These are phyloP conservation scores for Pachypsylla venusta DNA, from an alignment of 1,140 invertebrate species.

Conservation along the genomic window DNA sequence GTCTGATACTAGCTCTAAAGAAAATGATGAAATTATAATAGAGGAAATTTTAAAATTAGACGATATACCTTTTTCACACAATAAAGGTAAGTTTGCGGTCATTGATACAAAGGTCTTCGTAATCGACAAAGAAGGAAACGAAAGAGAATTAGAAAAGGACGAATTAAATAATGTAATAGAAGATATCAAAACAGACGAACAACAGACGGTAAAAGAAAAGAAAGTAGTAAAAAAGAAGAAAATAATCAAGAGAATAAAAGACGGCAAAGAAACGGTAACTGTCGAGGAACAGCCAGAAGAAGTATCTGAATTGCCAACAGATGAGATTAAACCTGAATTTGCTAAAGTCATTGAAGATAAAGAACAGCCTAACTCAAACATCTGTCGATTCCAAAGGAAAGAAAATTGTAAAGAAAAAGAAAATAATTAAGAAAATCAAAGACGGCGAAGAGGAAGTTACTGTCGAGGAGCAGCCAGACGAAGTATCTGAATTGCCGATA, in stretches of 20 bases:
- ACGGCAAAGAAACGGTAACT: conserved; percentile 23
- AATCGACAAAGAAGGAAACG: conserved; percentile 30
- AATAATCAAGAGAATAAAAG: conserved; percentile 17
- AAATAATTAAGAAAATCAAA: conserved; percentile 17
- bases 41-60: neutral
- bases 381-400: conserved; percentile 16
- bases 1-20: neutral
- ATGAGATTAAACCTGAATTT: conserved; percentile 14
- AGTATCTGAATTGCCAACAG: conserved; percentile 17
- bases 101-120: conserved; percentile 26
- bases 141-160: conserved; percentile 23
- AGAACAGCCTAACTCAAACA: conserved; percentile 25
- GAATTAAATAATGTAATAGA: too few species aligned
- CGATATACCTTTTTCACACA: neutral
- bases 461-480: neutral
- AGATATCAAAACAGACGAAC: neutral
- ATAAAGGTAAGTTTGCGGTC: neutral
- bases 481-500: neutral
- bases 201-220: conserved; percentile 11
- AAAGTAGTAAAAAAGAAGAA: conserved; percentile 27
- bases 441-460: conserved; percentile 11
- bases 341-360: conserved; percentile 19
- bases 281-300: conserved; percentile 19
- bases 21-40: neutral
- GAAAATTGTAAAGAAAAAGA: conserved; percentile 25